phyloP scores from a whole-genome alignment of 2,888 invertebrate species.

The Lapara coniferarum region DNA sequence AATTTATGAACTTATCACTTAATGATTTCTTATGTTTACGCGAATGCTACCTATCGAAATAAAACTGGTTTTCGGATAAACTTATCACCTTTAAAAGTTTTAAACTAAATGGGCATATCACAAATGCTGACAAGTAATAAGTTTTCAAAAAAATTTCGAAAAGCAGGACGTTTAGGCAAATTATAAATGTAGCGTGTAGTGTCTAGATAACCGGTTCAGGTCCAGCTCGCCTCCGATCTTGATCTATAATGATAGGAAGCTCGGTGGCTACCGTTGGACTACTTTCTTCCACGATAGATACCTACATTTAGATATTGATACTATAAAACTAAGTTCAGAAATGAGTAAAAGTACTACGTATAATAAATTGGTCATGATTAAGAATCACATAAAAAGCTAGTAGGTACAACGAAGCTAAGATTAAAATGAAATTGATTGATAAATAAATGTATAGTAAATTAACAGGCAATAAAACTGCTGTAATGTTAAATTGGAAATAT shows the following conservation, averaged over 20 bases:
- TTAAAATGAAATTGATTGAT: too few relatives aligned
- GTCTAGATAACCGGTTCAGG: conserved; percentile 49
- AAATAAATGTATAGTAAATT: not conserved
- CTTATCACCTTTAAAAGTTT: too few relatives aligned
- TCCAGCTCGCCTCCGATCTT: conserved; percentile 48
- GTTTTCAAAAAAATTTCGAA: conserved; percentile 24
- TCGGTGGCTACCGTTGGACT: conserved; percentile 57
- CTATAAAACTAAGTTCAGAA: conserved; percentile 1
- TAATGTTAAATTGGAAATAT: conserved; percentile 12
- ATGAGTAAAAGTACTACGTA: not conserved
- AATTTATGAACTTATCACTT: too few relatives aligned
- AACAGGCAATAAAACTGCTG: not conserved
- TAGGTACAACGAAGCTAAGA: too few relatives aligned
- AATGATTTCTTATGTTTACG: too few relatives aligned
- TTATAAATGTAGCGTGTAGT: conserved; percentile 39
- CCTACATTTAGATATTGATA: conserved; percentile 9
- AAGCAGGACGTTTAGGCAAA: conserved; percentile 40
- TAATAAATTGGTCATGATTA: not conserved
- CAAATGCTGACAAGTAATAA: too few relatives aligned
- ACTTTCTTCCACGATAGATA: conserved; percentile 50
- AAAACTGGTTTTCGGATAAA: too few relatives aligned
- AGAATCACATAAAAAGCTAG: too few relatives aligned
- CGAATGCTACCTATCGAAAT: too few relatives aligned
- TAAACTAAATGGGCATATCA: too few relatives aligned
- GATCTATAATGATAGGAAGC: conserved; percentile 58